phyloP scores from a whole-genome alignment of 2,888 invertebrate species.

The Drosophila barbarae region DNA sequence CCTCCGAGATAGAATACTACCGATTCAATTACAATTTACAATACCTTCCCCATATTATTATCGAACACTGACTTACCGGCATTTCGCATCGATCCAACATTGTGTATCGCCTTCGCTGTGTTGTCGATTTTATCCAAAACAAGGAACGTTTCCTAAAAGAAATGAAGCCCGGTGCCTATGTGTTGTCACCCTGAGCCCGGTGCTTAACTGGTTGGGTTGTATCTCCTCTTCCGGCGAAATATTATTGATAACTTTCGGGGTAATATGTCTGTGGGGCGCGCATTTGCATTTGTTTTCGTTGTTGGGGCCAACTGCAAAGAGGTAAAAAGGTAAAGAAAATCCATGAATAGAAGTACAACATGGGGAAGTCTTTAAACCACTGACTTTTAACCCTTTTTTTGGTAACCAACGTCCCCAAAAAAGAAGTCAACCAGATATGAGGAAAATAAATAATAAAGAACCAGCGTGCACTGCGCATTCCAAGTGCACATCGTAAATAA shows the following conservation, averaged over 20 bases:
- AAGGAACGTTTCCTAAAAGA: slow-evolving; percentile 47
- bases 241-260: slow-evolving; percentile 63
- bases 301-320: slow-evolving; percentile 61
- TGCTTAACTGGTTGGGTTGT: slow-evolving; percentile 50
- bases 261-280: slow-evolving; percentile 63
- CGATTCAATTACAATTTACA: background rate
- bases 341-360: slow-evolving; percentile 25
- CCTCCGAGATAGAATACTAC: background rate
- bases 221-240: slow-evolving; percentile 38
- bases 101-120: slow-evolving; percentile 42
- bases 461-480: slow-evolving; percentile 54
- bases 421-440: slow-evolving; percentile 24
- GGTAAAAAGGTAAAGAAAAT: slow-evolving; percentile 11
- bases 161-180: slow-evolving; percentile 42
- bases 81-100: slow-evolving; percentile 79
- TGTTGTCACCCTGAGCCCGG: slow-evolving; percentile 37
- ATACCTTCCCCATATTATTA: background rate
- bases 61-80: slow-evolving; percentile 69
- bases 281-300: slow-evolving; percentile 68
- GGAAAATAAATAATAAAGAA: slow-evolving; percentile 37
- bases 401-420: slow-evolving; percentile 46
- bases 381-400: slow-evolving; percentile 68
- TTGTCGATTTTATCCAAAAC: slow-evolving; percentile 42
- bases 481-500: slow-evolving; percentile 65
- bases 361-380: slow-evolving; percentile 58